Conservation (phyloP, 2,113 vertebrate genomes). For the Ceratotherium simum region DNA sequence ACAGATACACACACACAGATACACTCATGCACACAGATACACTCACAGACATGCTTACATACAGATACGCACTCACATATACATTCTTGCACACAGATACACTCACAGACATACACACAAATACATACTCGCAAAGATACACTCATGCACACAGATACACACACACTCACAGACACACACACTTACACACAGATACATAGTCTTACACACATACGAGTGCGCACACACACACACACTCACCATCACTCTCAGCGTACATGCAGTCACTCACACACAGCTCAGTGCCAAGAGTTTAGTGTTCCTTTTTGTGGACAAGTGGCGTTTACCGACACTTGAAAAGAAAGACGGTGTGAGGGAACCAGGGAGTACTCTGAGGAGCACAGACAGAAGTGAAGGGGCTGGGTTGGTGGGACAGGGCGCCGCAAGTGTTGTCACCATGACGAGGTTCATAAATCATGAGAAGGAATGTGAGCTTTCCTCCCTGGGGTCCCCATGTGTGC, state of each 20-base stretch:
- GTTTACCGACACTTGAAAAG: not conserved
- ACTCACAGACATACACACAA: too few species aligned
- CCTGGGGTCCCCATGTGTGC: too few species aligned
- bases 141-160: too few species aligned
- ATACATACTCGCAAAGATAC: too few species aligned
- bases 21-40: too few species aligned
- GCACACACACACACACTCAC: not conserved
- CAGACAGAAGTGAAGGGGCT: not conserved
- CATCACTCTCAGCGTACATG: rapidly evolving
- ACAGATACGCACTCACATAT: too few species aligned
- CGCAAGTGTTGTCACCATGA: not conserved
- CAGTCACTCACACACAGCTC: not conserved
- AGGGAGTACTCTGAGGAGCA: not conserved
- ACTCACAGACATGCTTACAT: too few species aligned
- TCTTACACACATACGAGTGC: too few species aligned
- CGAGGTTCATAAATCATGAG: not conserved
- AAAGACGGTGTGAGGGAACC: not conserved
- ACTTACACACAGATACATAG: not conserved
- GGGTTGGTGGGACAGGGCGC: not conserved
- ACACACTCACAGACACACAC: not conserved
- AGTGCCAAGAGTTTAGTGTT: not conserved
- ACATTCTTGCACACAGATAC: too few species aligned
- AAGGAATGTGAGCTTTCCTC: too few species aligned
- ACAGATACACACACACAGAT: too few species aligned
- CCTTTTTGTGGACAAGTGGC: not conserved